These are phyloP conservation scores for Gymnoscopelus braueri DNA, from an alignment of 2,797 vertebrate species.

Conservation along the genomic window DNA sequence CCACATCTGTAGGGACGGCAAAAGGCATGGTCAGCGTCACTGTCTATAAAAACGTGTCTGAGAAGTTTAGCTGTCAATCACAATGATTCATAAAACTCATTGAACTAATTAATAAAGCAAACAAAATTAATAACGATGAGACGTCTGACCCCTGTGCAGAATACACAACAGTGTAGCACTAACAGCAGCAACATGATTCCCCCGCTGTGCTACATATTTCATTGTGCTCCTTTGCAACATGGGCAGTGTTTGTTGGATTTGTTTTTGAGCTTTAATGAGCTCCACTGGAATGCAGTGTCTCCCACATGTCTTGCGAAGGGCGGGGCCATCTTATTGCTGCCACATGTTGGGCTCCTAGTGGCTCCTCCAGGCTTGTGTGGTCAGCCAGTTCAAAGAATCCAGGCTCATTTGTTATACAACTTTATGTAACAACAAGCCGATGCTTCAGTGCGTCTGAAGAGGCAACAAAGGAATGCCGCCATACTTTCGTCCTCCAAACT, in stretches of 20 bases:
- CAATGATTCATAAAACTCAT: slow-evolving; percentile 41
- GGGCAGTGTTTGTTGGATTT: slow-evolving; percentile 77
- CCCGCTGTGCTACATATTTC: slow-evolving; percentile 39
- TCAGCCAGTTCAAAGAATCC: slow-evolving; percentile 84
- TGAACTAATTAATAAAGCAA: slow-evolving; percentile 33
- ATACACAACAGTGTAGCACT: slow-evolving; percentile 36
- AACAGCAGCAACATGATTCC: slow-evolving; percentile 22
- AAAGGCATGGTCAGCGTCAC: slow-evolving; percentile 55
- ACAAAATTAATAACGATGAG: slow-evolving; percentile 36
- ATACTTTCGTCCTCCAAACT: slow-evolving; percentile 65
- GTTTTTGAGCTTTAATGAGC: slow-evolving; percentile 83
- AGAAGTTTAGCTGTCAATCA: slow-evolving; percentile 54
- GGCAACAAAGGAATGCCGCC: slow-evolving; percentile 67
- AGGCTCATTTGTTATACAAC: slow-evolving; percentile 86
- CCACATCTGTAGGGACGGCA: slow-evolving; percentile 73
- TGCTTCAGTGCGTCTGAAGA: slow-evolving; percentile 69
- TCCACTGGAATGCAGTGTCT: slow-evolving; percentile 83
- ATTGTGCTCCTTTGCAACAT: slow-evolving; percentile 48
- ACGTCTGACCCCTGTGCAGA: slow-evolving; percentile 31
- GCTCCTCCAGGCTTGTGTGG: slow-evolving; percentile 84
- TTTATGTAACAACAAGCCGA: slow-evolving; percentile 80
- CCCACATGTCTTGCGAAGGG: slow-evolving; percentile 82
- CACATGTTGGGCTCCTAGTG: slow-evolving; percentile 82
- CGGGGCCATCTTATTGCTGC: slow-evolving; percentile 84
- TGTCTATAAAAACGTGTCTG: slow-evolving; percentile 59